Evolutionary conservation across 2,888 invertebrate genomes (phyloP).

Genomic region (Phyto melanocephala): DNA sequence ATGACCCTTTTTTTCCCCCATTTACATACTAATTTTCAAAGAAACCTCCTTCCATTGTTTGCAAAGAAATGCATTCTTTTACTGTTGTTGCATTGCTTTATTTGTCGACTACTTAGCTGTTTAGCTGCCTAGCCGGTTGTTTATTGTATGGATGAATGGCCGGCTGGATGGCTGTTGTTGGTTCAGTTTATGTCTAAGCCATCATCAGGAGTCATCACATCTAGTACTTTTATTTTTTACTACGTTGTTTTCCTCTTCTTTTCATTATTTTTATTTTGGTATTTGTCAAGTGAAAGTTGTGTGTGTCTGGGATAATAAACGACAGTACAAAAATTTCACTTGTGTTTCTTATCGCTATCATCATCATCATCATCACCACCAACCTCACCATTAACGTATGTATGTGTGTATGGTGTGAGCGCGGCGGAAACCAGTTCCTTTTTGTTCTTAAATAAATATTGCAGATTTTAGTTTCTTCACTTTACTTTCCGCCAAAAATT

Average conservation of each 20-base stretch:
- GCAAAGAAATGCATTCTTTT: slow-evolving; percentile 21
- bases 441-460: slow-evolving; percentile 63
- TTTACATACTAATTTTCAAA: slow-evolving; percentile 39
- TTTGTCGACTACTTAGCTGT: background rate
- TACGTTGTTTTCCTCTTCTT: slow-evolving; percentile 57
- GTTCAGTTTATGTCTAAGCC: slow-evolving; percentile 36
- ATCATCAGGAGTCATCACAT: slow-evolving; percentile 53
- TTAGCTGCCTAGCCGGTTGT: background rate
- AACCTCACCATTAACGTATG: no score
- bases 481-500: slow-evolving; percentile 56
- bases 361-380: slow-evolving; percentile 18
- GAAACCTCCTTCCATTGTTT: slow-evolving; percentile 32
- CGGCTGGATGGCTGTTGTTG: background rate
- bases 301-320: slow-evolving; percentile 60
- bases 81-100: background rate
- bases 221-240: slow-evolving; percentile 29
- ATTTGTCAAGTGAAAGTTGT: slow-evolving; percentile 65
- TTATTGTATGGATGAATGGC: background rate
- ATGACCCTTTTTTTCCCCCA: slow-evolving; percentile 60
- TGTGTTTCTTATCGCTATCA: slow-evolving; percentile 51
- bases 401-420: background rate
- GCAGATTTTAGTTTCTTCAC: slow-evolving; percentile 38
- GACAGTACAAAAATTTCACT: slow-evolving; percentile 62
- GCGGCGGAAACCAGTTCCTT: slow-evolving; percentile 61
- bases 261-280: slow-evolving; percentile 51